Evolutionary conservation across 2,888 invertebrate genomes (phyloP).

Genomic region (Lottia scabra): DNA sequence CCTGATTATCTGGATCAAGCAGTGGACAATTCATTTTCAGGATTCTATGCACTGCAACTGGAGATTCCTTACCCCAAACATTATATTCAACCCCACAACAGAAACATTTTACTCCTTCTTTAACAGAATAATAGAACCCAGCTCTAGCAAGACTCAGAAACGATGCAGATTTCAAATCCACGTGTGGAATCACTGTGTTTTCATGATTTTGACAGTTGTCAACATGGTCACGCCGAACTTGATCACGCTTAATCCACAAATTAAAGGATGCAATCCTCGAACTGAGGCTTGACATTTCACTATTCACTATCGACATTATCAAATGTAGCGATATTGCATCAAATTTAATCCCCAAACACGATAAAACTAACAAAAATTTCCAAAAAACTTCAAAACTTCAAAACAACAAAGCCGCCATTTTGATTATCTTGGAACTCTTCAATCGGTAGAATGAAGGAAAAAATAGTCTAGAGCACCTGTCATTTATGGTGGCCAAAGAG

Average conservation of each 20-base stretch:
- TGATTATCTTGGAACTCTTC: conserved; percentile 3
- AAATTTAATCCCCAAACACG: not conserved
- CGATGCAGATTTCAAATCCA: not conserved
- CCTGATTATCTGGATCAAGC: not conserved
- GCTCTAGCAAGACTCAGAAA: not conserved
- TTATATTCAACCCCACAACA: not conserved
- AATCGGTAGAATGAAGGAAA: not conserved
- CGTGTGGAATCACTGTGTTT: not conserved
- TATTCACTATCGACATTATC: not conserved
- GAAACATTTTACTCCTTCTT: not conserved
- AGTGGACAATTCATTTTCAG: not conserved
- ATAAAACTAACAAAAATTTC: not conserved
- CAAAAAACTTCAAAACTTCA: not conserved
- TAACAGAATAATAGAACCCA: not conserved
- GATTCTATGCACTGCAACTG: not conserved
- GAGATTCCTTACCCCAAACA: not conserved
- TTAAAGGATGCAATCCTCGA: not conserved
- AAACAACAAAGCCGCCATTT: not conserved
- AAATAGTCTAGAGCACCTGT: too few relatives aligned
- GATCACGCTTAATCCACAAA: too few relatives aligned
- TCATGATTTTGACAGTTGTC: not conserved
- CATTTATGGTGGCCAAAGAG: too few relatives aligned
- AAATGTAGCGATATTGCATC: not conserved
- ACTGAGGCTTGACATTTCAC: not conserved
- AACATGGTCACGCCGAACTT: too few relatives aligned